Evolutionary conservation across 2,113 vertebrate genomes (phyloP), one percentile per base, ranked within the genome.

Genomic region (Sinocyclocheilus anophthalmus): DNA sequence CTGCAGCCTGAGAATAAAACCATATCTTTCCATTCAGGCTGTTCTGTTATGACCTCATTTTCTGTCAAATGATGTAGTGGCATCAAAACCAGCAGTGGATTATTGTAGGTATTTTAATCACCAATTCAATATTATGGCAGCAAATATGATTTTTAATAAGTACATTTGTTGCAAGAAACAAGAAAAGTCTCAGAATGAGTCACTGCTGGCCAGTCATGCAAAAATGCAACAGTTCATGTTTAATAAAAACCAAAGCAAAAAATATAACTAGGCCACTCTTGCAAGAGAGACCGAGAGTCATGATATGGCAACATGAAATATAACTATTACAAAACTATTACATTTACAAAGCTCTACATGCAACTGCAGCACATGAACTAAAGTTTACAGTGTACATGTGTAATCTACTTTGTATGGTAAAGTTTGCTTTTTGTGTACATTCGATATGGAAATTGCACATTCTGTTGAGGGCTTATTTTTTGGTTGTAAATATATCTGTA

Each of bases 1-100:
- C 89, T 92, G 85, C 88, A 91, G 87, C 80, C 77, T 53, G 77
- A 53, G 59, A 82, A 57, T 75, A n/a, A 24, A 76, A 84, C 82
- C 22, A 76, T 39, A 76, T 76, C 79, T 80, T 84, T 76, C 55
- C 37, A 67, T 76, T 57, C 39, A 55, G 11, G 20, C 24, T 26
- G 33, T 73, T 80, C 63, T 30, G 63, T 20, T 37, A 45, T 78
- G 63, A 75, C 67, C 26, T 80, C 45, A 81, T 18, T 81, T 65
- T 81, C 33, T 61, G 61, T 50, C n/a, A 81, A 65, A 50, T 50
- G n/a, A 81, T 48, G 61, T 6, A 48, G n/a, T 30, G n/a, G 4
- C 79, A 81, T 45, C 4, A 50, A 81, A 67, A 50, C 13, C 61
- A 50, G n/a, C 61, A 30, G n/a, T 65, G n/a, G 79, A 67, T 67